Evolutionary conservation across 2,888 invertebrate species (phyloP), one percentile per base, ranked within the genome.

Genomic region (Stramonita haemastoma): DNA sequence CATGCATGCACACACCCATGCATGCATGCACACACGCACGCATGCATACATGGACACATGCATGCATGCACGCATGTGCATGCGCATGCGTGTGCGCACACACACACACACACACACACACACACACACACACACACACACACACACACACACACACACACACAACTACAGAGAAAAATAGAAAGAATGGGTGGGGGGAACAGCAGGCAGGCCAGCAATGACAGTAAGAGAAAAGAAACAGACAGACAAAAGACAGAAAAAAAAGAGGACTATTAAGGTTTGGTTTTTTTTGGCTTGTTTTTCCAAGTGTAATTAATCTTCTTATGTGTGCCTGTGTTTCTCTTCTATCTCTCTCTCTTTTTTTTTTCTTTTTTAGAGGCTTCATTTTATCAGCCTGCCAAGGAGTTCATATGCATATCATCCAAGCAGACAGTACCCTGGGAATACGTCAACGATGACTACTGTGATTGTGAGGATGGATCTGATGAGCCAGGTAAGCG

Each of bases 321-420:
- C 46, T 46, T 73, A 5, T n/a, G 73, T n/a, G n/a, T 60, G 60
- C 22, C 6, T 60, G 60, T 60, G 60, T 60, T 4, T 60, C 6
- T 60, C 11, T 77, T 73, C 8, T 73, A 8, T 73, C 8, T n/a
- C 32, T 29, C 32, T 79, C 15, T 0, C 32, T 32, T 70, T 70
- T 22, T 70, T n/a, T 8, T 70, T 70, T 11, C 13, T 56, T 29
- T 92, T 96, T 79, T 95, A 97, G 97, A 96, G 96, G 97, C 97
- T 90, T 97, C 98, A 26, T 97, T 98, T 84, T 99, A 99, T 96
- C 97, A 97, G 46, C 89, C 84, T 79, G 93, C 91, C 29, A 89
- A 90, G 19, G 91, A 96, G 91, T 99, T 99, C 96, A 97, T 97
- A 86, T 99, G 99, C 96, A 97, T 99, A 91, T 98, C 99, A 97